These are phyloP conservation scores for Lampris incognitus DNA, from an alignment of 2,113 vertebrate species.

Conservation along the genomic window DNA sequence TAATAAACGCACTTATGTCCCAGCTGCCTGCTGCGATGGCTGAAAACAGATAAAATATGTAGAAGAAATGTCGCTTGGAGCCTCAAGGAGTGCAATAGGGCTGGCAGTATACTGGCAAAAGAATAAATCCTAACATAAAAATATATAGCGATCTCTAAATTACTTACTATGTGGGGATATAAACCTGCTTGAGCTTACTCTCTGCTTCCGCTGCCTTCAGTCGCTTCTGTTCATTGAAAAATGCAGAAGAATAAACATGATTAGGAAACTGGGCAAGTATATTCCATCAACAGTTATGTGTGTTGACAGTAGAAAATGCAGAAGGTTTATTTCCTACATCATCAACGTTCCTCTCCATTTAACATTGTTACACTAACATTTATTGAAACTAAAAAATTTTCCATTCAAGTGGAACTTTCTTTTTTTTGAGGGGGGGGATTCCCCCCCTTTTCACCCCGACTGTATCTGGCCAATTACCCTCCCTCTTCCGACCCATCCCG, in stretches of 20 bases:
- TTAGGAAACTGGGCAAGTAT: conserved; percentile 8
- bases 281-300: no score
- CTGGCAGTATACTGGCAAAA: neutral
- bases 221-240: conserved; percentile 87
- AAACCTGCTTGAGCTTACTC: conserved; percentile 98
- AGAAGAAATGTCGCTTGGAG: conserved; percentile 16
- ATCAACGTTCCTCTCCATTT: no score
- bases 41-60: conserved; percentile 18
- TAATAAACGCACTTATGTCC: conserved; percentile 2
- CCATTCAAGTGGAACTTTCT: no score
- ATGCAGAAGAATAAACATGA: conserved; percentile 24
- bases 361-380: no score
- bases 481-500: no score
- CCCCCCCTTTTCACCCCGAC: no score
- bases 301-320: no score
- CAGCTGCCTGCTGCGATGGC: neutral
- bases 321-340: no score
- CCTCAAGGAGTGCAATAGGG: neutral
- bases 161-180: conserved; percentile 99
- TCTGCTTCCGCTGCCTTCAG: conserved; percentile 98
- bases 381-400: no score
- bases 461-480: no score
- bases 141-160: neutral
- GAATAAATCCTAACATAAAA: neutral
- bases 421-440: no score